Conservation (phyloP, 2,113 vertebrate genomes). For the Heliornis fulica region DNA sequence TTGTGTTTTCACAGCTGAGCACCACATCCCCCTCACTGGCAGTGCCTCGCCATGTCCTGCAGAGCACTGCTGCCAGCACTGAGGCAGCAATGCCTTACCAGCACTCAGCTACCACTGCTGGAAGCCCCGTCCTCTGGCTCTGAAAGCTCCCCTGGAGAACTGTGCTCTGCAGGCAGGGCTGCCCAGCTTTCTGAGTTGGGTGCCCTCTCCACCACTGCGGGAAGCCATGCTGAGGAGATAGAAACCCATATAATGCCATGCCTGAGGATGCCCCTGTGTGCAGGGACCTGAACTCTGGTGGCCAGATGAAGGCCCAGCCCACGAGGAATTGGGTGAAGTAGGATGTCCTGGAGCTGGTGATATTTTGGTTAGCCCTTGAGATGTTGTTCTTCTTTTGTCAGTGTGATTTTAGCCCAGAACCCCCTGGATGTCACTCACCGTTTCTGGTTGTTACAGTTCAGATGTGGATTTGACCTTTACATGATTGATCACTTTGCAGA, state of each 20-base stretch:
- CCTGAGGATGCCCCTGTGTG: rapidly evolving
- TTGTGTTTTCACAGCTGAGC: conserved; percentile 21
- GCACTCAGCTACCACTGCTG: background rate
- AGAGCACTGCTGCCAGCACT: background rate
- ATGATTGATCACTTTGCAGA: background rate
- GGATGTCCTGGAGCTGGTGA: background rate
- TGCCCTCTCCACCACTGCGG: background rate
- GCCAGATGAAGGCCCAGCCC: background rate
- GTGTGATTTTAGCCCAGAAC: background rate
- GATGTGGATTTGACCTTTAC: background rate
- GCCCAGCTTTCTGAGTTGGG: background rate
- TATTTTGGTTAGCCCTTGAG: background rate
- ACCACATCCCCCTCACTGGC: background rate
- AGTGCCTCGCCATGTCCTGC: background rate
- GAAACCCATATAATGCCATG: background rate
- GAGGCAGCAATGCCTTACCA: background rate
- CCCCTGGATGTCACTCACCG: background rate
- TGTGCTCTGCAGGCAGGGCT: background rate
- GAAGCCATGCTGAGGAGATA: background rate
- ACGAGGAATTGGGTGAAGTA: background rate
- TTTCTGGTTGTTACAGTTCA: background rate
- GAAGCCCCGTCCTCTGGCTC: background rate
- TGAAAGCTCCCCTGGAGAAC: background rate
- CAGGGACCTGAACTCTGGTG: background rate
- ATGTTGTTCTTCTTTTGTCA: background rate